These are phyloP conservation scores for Hyposoter didymator DNA, from an alignment of 2,888 invertebrate genomes.

Conservation along the genomic window DNA sequence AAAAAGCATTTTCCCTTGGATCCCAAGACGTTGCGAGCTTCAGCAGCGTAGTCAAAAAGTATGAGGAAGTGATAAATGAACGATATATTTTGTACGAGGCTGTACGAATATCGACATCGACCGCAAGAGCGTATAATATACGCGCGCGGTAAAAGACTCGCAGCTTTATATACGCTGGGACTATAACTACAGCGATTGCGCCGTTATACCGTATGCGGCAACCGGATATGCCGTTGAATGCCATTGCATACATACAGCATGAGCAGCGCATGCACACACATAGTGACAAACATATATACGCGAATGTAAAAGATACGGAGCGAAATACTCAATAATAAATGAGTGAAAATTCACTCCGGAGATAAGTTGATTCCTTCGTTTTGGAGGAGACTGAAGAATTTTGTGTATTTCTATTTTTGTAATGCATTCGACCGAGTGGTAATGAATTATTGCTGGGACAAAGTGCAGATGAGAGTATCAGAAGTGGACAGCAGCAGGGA, in stretches of 20 bases:
- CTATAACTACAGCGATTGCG: slow-evolving; percentile 33
- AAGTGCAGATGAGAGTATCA: slow-evolving; percentile 14
- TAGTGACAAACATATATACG: background rate
- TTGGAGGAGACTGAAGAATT: slow-evolving; percentile 1
- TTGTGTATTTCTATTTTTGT: slow-evolving; percentile 19
- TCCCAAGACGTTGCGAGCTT: too few relatives aligned
- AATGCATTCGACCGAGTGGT: background rate
- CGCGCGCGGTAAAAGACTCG: slow-evolving; percentile 34
- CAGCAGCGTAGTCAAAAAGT: too few relatives aligned
- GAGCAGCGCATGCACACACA: background rate
- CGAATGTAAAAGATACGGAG: background rate
- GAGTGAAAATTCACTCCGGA: slow-evolving; percentile 16
- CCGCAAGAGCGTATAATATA: slow-evolving; percentile 20
- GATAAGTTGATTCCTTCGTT: slow-evolving; percentile 33
- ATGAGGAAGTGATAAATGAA: background rate
- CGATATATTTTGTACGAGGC: background rate
- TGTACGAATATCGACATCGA: slow-evolving; percentile 32
- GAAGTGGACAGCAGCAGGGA: background rate
- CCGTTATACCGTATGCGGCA: slow-evolving; percentile 50
- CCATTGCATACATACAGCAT: slow-evolving; percentile 8
- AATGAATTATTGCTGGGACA: slow-evolving; percentile 41
- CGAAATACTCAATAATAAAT: slow-evolving; percentile 44
- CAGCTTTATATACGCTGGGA: slow-evolving; percentile 23
- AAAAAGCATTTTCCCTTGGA: too few relatives aligned
- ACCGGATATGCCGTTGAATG: slow-evolving; percentile 54